A percentile compares a stretch with the other conserved stretches of the same genome.
These are phyloP conservation scores for Morelia viridis DNA, from an alignment of 2,797 vertebrate genomes.

Conservation along the genomic window DNA sequence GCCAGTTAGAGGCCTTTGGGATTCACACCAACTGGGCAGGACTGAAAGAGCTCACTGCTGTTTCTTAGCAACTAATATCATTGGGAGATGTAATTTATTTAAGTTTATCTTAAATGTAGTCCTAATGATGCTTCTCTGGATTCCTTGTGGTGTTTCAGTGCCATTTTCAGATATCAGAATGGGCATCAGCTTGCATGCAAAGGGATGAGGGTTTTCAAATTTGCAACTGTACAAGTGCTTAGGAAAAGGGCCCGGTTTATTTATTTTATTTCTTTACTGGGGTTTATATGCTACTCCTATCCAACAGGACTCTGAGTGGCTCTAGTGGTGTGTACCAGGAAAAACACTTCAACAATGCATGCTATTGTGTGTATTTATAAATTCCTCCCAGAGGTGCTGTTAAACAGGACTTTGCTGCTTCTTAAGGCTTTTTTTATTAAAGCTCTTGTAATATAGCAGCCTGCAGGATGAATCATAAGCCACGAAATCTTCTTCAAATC, in stretches of 20 bases:
- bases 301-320: not conserved
- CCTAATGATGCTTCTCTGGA: conserved; percentile 52
- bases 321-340: not conserved
- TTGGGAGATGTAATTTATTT: conserved; percentile 31
- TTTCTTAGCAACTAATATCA: not conserved
- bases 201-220: not conserved
- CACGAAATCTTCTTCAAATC: not conserved
- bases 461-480: not conserved
- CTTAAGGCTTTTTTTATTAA: not conserved
- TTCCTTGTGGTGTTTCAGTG: conserved; percentile 7
- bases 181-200: not conserved
- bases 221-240: not conserved
- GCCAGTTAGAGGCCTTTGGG: not conserved
- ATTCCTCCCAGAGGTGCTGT: not conserved
- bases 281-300: not conserved
- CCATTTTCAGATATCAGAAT: conserved; percentile 28
- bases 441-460: not conserved
- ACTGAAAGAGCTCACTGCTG: not conserved
- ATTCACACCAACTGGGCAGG: not conserved
- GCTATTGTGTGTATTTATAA: not conserved
- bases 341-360: not conserved
- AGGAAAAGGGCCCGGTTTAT: not conserved
- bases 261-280: not conserved
- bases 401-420: not conserved
- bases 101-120: conserved; percentile 49